Evolutionary conservation across 2,888 invertebrate species (phyloP), one percentile per base, ranked within the genome.

Genomic region (Volucella inanis): DNA sequence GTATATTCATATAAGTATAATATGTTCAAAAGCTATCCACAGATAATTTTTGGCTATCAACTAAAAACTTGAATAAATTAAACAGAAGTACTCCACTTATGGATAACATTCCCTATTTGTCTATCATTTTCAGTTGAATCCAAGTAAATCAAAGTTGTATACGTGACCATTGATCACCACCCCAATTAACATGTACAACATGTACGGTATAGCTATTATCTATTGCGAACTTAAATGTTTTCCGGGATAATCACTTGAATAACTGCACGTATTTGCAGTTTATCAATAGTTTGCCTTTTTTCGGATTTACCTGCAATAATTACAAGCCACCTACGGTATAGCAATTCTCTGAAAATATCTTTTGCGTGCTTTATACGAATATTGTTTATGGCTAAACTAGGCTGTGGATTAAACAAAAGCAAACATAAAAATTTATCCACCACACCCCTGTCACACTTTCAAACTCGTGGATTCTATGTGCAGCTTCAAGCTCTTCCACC

Each of bases 341-440:
- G 22, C 18, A 61, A 8, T 22, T 10, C 2, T 9, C 3, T 8
- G 45, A 18, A 39, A 15, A 2, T 22, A 11, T 65, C 45, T 55
- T 68, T 55, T 68, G 54, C 68, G 55, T 68, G 8, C 54, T 72
- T 38, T 45, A 45, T 15, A 43, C 39, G 47, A 54, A 62, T 72
- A 18, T 12, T 68, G 14, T 55, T 55, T 55, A 68, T 55, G 55
- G 11, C 45, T 54, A n/a, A 41, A 41, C 9, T 22, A 68, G 55
- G 55, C 11, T 68, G 18, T 43, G 31, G 55, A 65, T 41, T 18
- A 39, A 62, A 62, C 62, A 62, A 72, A 62, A 54, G 52, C 39
- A 43, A 18, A 54, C 4, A 71, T 31, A 15, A 50, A 50, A 61
- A 52, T 49, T 8, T 39, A 14, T 38, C 8, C 8, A 15, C 12